Evolutionary conservation across 2,797 vertebrate genomes (phyloP).

Genomic region (Myotis myotis): DNA sequence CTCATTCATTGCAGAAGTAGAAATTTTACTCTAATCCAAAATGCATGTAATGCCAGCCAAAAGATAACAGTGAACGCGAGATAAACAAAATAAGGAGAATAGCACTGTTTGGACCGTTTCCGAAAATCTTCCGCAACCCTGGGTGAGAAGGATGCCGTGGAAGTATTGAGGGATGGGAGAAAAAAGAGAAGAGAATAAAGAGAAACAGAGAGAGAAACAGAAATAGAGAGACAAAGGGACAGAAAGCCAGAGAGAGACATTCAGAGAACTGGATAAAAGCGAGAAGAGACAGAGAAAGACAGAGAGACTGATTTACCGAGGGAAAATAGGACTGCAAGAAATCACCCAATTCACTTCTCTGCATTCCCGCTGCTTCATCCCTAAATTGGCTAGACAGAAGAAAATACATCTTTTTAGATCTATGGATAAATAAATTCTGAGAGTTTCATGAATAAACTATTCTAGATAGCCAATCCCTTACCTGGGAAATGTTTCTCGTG

Average conservation of each 20-base stretch:
- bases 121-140: background rate
- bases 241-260: background rate
- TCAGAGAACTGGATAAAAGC: background rate
- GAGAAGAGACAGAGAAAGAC: background rate
- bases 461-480: background rate
- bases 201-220: background rate
- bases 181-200: background rate
- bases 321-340: background rate
- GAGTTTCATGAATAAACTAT: conserved; percentile 8
- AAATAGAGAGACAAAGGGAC: background rate
- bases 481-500: background rate
- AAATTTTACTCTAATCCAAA: background rate
- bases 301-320: background rate
- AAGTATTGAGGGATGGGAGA: background rate
- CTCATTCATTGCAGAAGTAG: background rate
- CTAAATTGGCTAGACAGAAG: background rate
- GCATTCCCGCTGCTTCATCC: background rate
- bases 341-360: background rate
- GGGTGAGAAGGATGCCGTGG: background rate
- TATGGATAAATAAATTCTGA: background rate
- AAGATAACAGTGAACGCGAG: background rate
- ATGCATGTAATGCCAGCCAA: background rate
- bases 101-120: background rate
- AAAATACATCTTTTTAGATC: background rate
- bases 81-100: background rate